A percentile compares a stretch with the other conserved stretches of the same genome.
These are phyloP conservation scores for Lacanobia wlatinum DNA, from an alignment of 2,888 invertebrate species.

Conservation along the genomic window DNA sequence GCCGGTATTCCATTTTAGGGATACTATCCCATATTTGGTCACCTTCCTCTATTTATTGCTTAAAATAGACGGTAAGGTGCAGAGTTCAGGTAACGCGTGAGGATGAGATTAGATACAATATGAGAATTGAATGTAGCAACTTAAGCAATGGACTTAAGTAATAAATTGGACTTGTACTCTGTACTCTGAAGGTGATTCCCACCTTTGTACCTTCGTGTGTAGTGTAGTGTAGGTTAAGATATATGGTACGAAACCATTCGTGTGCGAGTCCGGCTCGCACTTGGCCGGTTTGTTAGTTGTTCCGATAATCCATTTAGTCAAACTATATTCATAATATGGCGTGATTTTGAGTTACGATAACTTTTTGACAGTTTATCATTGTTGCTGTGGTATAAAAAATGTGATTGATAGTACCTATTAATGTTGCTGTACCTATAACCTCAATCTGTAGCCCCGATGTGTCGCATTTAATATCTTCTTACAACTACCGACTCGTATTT, in stretches of 20 bases:
- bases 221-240: no score
- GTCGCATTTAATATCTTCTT: neutral
- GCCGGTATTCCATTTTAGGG: no score
- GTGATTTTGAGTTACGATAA: conserved; percentile 31
- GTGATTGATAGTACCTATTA: neutral
- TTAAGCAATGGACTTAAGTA: neutral
- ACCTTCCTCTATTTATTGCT: neutral
- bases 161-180: neutral
- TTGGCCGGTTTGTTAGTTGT: no score
- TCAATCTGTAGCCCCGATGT: neutral
- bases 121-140: no score
- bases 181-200: neutral
- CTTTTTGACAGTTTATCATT: conserved; percentile 39
- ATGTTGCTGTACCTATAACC: neutral
- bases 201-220: no score
- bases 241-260: no score
- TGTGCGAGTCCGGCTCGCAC: no score
- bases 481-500: no score
- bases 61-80: conserved; percentile 13
- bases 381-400: conserved; percentile 7
- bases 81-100: conserved; percentile 14
- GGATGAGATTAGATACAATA: neutral
- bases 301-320: conserved; percentile 3
- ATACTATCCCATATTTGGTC: no score
- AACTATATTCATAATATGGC: conserved; percentile 19